Evolutionary conservation across 2,113 vertebrate genomes (phyloP).

Genomic region (Elephantulus edwardii): DNA sequence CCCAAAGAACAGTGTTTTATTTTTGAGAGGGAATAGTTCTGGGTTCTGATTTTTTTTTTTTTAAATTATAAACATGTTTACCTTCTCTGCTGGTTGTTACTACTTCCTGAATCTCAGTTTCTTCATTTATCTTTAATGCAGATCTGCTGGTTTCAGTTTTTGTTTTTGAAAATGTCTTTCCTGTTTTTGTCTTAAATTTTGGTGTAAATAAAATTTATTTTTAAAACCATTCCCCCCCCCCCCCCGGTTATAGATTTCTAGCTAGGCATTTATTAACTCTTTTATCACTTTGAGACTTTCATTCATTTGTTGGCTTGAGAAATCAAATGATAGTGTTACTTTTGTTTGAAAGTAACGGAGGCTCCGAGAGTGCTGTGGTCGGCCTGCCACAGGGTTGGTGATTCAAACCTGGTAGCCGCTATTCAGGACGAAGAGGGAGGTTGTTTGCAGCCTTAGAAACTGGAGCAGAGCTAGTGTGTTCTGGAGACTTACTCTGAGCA

Average conservation of each 20-base stretch:
- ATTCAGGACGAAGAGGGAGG: too few species aligned
- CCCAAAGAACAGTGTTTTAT: too few species aligned
- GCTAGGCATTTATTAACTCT: not conserved
- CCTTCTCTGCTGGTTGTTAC: not conserved
- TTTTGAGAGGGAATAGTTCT: too few species aligned
- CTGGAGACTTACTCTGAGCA: too few species aligned
- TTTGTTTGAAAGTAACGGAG: not conserved
- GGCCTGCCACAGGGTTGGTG: too few species aligned
- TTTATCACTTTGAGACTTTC: not conserved
- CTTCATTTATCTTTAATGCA: not conserved
- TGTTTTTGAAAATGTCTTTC: not conserved
- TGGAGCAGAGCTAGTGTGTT: too few species aligned
- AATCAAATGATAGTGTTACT: not conserved
- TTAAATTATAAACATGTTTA: not conserved
- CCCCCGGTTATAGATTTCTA: not conserved
- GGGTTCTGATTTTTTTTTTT: too few species aligned
- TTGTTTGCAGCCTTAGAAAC: too few species aligned
- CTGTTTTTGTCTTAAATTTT: not conserved
- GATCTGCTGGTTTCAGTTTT: not conserved
- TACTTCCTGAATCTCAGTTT: not conserved
- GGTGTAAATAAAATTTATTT: slow-evolving; percentile 6
- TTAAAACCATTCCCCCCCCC: too few species aligned
- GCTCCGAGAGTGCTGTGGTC: too few species aligned
- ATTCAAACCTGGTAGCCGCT: too few species aligned
- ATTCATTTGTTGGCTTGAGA: not conserved